Percentiles rank a stretch among this genome's conserved stretches.
These are phyloP conservation scores for Paracentrotus lividus DNA, from an alignment of 53 echinoderm and acorn worm genomes.

Conservation along the genomic window DNA sequence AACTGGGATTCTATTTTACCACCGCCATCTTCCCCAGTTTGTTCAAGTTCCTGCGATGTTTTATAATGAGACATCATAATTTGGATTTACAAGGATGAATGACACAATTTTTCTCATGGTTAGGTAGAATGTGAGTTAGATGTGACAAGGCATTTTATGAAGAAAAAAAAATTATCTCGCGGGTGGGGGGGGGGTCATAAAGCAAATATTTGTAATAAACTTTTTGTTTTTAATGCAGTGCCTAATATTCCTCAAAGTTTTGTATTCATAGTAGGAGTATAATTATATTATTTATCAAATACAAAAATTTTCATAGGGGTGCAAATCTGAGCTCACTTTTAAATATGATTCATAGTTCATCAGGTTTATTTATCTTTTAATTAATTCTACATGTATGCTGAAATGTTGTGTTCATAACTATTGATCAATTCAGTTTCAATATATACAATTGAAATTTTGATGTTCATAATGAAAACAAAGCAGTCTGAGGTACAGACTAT, in stretches of 20 bases:
- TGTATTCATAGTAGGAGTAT: background rate
- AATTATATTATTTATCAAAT: conserved; percentile 14
- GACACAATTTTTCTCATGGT: conserved; percentile 10
- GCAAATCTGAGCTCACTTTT: background rate
- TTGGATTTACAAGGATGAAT: conserved; percentile 13
- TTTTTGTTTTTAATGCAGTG: background rate
- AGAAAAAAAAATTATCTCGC: too few relatives aligned
- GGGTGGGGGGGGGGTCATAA: too few relatives aligned
- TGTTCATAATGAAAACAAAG: too few relatives aligned
- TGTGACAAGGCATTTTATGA: conserved; percentile 37
- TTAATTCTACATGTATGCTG: too few relatives aligned
- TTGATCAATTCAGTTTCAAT: too few relatives aligned
- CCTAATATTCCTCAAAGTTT: background rate
- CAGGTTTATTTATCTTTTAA: too few relatives aligned
- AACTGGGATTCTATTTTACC: background rate
- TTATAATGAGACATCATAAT: background rate
- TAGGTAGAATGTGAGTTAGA: background rate
- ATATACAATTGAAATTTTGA: too few relatives aligned
- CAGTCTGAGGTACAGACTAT: background rate
- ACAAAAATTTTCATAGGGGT: background rate
- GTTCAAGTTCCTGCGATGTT: background rate
- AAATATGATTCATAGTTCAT: too few relatives aligned
- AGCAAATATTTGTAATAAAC: too few relatives aligned
- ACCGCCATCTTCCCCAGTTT: background rate
- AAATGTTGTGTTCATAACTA: too few relatives aligned